Evolutionary conservation across 2,888 invertebrate species (phyloP), one percentile per base, ranked within the genome.

Genomic region (Eristalis tenax): DNA sequence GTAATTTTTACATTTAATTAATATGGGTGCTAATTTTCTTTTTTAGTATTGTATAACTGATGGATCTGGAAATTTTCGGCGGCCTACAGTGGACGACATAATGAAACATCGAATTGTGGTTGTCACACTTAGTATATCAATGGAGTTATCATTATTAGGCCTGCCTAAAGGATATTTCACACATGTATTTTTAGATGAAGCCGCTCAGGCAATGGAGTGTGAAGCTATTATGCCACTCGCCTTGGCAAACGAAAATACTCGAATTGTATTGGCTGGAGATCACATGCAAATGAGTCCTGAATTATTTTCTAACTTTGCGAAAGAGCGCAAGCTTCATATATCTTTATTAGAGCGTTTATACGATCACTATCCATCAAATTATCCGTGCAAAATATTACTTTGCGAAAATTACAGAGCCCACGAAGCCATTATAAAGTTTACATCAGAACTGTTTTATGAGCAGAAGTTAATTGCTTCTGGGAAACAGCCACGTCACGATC

Each of bases 221-320:
- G 97, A 97, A 92, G 96, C 96, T 0, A 95, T 97, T 15, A 96
- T 96, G 93, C 97, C 97, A 0, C 91, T 97, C 75, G 95, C 96
- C 0, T 91, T 97, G 79, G 97, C 97, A 3, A 95, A 95, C 84
- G 94, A 94, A 70, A 94, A 94, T 13, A 97, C 97, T 0, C 94
- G 97, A 61, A 94, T 97, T 78, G 96, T 97, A 0, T 92, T 97
- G 61, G 97, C 97, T 66, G 97, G 97, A 69, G 97, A 97, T 93
- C 97, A 97, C 91, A 96, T 97, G 96, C 95, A 97, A 94, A 94
- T 97, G 91, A 96, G 96, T 83, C 97, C 97, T 0, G 97, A 97
- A 91, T 94, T 97, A 8, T 97, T 96, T 92, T 96, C 96, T 13
- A 95, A 95, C 71, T 95, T 96, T 90, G 96, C 96, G 8, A 95